phyloP scores from a whole-genome alignment of 2,113 vertebrate genomes.

The Cyanoramphus novaezelandiae region DNA sequence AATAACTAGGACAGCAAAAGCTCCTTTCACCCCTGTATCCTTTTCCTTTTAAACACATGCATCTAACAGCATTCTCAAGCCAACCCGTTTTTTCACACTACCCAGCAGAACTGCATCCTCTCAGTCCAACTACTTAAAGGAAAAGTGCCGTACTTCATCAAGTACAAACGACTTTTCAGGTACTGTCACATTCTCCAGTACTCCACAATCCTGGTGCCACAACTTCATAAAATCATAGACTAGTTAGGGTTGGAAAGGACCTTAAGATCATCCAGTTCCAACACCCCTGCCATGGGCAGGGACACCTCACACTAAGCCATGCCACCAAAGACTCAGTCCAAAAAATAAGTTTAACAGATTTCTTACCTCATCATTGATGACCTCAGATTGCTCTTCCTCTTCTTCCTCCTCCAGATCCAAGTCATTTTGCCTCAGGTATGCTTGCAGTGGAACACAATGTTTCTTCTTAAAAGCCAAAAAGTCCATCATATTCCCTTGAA shows the following conservation, averaged over 20 bases:
- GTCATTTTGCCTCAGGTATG: conserved; percentile 93
- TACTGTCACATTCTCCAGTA: background rate
- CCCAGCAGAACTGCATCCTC: background rate
- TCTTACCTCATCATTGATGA: conserved; percentile 95
- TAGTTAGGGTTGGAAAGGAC: too few relatives aligned
- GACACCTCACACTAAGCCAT: too few relatives aligned
- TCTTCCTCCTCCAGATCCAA: conserved; percentile 95
- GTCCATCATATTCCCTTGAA: conserved; percentile 99
- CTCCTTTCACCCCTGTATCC: background rate
- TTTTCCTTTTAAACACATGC: background rate
- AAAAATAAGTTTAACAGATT: background rate
- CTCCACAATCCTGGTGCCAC: background rate
- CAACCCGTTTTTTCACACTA: accelerated
- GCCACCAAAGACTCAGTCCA: background rate
- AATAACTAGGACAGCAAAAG: background rate
- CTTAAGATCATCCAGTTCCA: too few relatives aligned
- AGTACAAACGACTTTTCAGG: background rate
- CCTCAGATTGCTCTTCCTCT: conserved; percentile 93
- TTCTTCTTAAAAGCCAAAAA: conserved; percentile 96
- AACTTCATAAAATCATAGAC: background rate
- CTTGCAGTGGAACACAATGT: conserved; percentile 89
- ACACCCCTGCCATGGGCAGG: too few relatives aligned
- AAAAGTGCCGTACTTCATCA: background rate
- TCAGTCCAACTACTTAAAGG: background rate
- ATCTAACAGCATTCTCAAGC: background rate